Base-by-base conservation (phyloP, 2,888 invertebrate species). In the Diabrotica balteata region DNA sequence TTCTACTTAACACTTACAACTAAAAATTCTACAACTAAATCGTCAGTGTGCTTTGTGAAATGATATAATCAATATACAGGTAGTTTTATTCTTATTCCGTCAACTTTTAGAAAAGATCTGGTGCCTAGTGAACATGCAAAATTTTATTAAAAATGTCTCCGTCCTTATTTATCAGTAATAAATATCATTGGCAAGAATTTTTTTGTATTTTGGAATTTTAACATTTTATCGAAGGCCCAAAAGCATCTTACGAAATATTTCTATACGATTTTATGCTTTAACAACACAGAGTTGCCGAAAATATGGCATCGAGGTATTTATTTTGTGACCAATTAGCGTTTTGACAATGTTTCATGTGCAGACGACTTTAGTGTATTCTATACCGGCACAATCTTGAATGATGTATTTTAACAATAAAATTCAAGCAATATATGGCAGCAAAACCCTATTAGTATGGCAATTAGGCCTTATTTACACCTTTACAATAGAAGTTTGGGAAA, bases 1-100 rank as follows among this genome's bases (percentile, higher is more conserved):
- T 17, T 88, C 88, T 82, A 83, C 82, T 81, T 81, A 89, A 89
- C 89, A 89, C 88, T 89, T 89, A 89, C 80, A 88, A 89, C 88
- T 89, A 88, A 89, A 87, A 88, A 86, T 85, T 71, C 88, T 88
- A 88, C 86, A 85, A 86, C 87, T 86, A 85, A 85, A 79, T 64
- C 64, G 79, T 81, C 78, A 85, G 69, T 69, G 69, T 69, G 69
- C 69, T 69, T 64, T 55, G 80, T 81, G 80, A 83, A 83, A 83
- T 82, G 81, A 83, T 82, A 81, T 82, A 79, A 76, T 74, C 66
- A 76, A 73, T 76, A 71, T 75, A 74, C 73, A 75, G 59, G 61
- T 64, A 70, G 62, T 50, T 71, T 64, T 45, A 61, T 58, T 53
- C 53, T 72, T 78, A 78, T 79, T 79, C 78, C 76, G 77, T 77